Evolutionary conservation across 1,140 invertebrate genomes (phyloP).

Genomic region (Drosophila pseudoobscura): DNA sequence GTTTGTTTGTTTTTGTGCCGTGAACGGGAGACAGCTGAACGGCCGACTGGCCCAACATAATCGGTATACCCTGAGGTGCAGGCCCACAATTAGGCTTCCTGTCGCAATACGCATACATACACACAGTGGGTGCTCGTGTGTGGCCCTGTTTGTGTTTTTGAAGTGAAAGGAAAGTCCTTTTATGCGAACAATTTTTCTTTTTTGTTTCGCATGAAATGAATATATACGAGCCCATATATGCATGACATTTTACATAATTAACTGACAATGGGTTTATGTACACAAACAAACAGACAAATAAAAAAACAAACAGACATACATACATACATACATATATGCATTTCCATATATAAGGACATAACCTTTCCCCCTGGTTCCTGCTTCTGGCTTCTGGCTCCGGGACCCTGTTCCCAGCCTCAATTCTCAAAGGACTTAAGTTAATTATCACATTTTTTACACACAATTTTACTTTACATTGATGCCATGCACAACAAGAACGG

Average conservation of each 20-base stretch:
- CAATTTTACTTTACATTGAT: constrained; percentile 81
- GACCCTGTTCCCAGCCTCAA: constrained; percentile 14
- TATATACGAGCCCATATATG: constrained; percentile 11
- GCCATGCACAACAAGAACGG: constrained; percentile 41
- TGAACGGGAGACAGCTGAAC: too few relatives aligned
- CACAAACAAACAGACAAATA: constrained; percentile 29
- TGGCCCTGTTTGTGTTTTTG: constrained; percentile 26
- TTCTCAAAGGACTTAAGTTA: constrained; percentile 77
- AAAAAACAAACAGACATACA: constrained; percentile 7
- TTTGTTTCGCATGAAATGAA: constrained; percentile 19
- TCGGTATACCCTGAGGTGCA: constrained; percentile 21
- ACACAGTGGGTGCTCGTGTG: constrained; percentile 25
- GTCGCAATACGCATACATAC: constrained; percentile 2
- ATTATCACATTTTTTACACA: constrained; percentile 81
- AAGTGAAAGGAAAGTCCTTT: constrained; percentile 62
- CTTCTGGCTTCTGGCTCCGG: too few relatives aligned
- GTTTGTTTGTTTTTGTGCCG: too few relatives aligned
- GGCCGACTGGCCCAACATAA: not conserved
- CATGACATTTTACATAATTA: constrained; percentile 77
- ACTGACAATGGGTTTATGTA: constrained; percentile 71
- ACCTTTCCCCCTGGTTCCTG: constrained; percentile 31
- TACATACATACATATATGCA: constrained; percentile 14
- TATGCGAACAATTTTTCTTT: constrained; percentile 42
- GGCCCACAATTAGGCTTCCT: constrained; percentile 37
- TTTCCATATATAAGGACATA: constrained; percentile 15